phyloP scores from a whole-genome alignment of 2,888 invertebrate genomes.

The Cataglyphis albicans region DNA sequence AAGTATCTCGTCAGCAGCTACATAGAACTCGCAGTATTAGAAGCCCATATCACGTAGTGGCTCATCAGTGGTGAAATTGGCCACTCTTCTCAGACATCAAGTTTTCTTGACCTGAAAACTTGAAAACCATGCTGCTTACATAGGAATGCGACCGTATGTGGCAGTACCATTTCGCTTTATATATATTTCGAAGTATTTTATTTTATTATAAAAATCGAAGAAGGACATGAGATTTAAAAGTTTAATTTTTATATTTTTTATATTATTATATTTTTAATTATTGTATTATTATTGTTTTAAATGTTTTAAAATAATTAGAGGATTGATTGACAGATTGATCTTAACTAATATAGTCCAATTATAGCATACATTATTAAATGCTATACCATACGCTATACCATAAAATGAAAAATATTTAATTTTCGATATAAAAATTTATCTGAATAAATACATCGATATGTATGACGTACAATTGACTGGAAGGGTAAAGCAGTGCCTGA shows the following conservation, averaged over 20 bases:
- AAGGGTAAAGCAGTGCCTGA: slow-evolving; percentile 70
- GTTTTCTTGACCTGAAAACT: slow-evolving; percentile 76
- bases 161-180: neutral
- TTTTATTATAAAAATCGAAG: neutral
- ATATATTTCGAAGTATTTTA: slow-evolving; percentile 8
- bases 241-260: neutral
- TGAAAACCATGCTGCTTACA: slow-evolving; percentile 62
- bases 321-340: neutral
- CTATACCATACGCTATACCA: neutral
- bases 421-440: neutral
- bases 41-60: slow-evolving; percentile 76
- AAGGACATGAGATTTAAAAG: neutral
- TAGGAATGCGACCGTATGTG: slow-evolving; percentile 13
- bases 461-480: neutral
- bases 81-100: slow-evolving; percentile 73
- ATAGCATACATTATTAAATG: neutral
- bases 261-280: no score
- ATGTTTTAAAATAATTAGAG: neutral
- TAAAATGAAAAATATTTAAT: neutral
- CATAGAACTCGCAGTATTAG: slow-evolving; percentile 71
- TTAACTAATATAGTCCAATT: neutral
- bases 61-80: slow-evolving; percentile 75
- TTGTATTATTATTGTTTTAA: neutral
- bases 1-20: slow-evolving; percentile 59
- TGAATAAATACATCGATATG: slow-evolving; percentile 22